Evolutionary conservation across 2,888 invertebrate species (phyloP).

Genomic region (Dicyrtomina minuta): DNA sequence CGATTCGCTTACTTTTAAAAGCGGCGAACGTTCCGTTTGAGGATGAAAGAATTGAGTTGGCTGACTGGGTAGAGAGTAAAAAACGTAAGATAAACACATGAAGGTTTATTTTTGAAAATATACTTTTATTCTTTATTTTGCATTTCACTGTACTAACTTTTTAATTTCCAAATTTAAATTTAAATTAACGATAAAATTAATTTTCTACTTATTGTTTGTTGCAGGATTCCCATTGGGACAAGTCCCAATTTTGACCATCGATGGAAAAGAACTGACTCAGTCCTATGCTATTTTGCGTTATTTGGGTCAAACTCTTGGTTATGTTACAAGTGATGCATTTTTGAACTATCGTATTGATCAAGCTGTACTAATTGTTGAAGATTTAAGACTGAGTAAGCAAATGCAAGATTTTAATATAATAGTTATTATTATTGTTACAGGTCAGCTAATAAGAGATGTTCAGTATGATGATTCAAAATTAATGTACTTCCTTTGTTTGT

Average conservation of each 20-base stretch:
- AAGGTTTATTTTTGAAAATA: not conserved
- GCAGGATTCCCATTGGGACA: conserved; percentile 42
- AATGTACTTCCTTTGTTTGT: too few relatives aligned
- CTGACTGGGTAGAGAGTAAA: conserved; percentile 1
- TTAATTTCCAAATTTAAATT: too few relatives aligned
- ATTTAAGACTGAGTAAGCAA: conserved; percentile 57
- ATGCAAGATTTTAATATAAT: too few relatives aligned
- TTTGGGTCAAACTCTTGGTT: conserved; percentile 61
- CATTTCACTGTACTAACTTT: too few relatives aligned
- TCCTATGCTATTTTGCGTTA: conserved; percentile 64
- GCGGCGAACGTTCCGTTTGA: conserved; percentile 11
- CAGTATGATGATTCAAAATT: too few relatives aligned
- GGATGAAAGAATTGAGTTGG: conserved; percentile 1
- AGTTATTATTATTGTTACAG: too few relatives aligned
- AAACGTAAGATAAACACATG: not conserved
- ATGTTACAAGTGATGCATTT: conserved; percentile 63
- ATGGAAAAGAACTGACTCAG: conserved; percentile 62
- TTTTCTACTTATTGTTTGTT: too few relatives aligned
- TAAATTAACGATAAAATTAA: too few relatives aligned
- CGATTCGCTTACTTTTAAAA: conserved; percentile 14
- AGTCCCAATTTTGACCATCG: conserved; percentile 63
- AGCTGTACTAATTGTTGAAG: conserved; percentile 58
- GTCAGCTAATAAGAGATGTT: too few relatives aligned
- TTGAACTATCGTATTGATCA: conserved; percentile 63
- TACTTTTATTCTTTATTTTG: conserved; percentile 56